Evolutionary conservation across 2,797 vertebrate species (phyloP), one percentile per base, ranked within the genome.

Genomic region (Paedocypris micromegethes): DNA sequence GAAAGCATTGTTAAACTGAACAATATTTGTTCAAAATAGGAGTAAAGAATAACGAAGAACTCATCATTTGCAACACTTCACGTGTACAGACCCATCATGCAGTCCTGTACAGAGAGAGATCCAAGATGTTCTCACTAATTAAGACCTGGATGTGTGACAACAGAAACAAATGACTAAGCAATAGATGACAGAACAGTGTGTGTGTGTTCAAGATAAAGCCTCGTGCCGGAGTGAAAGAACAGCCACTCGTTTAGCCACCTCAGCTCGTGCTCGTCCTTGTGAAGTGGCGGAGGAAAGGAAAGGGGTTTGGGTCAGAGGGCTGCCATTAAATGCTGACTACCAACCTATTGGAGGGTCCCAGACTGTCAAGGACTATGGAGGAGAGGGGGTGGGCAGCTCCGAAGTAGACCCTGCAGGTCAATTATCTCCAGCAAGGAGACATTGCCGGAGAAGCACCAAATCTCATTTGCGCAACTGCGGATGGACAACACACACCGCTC

Each of bases 381-480:
- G 79, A 81, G 64, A 74, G 78, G 79, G 72, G 76, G 58, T 69
- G 54, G 75, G 77, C 76, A 81, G 84, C 78, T 82, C 72, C 73
- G 52, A 87, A 84, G 84, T 63, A 75, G 86, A 87, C 88, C 85
- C 86, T 41, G 48, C 48, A 84, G 88, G 87, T 90, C 88, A 89
- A 88, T 88, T 88, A 88, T 87, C 83, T 82, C 72, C 44, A 66
- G 77, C 82, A 86, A 88, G 86, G 86, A 87, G 87, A 86, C 81
- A 81, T 81, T 45, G 81, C 51, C 80, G 82, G 79, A 78, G 79
- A 84, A 86, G 80, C 82, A 87, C 82, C 88, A 87, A 88, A 89
- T 88, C 86, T 89, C 85, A 87, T 89, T 88, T 88, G 82, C 86
- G 84, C 83, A 79, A 80, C 79, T 78, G 84, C 80, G 77, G 85